phyloP scores from a whole-genome alignment of 2,797 vertebrate genomes.

The Brachyrhaphis roseni region DNA sequence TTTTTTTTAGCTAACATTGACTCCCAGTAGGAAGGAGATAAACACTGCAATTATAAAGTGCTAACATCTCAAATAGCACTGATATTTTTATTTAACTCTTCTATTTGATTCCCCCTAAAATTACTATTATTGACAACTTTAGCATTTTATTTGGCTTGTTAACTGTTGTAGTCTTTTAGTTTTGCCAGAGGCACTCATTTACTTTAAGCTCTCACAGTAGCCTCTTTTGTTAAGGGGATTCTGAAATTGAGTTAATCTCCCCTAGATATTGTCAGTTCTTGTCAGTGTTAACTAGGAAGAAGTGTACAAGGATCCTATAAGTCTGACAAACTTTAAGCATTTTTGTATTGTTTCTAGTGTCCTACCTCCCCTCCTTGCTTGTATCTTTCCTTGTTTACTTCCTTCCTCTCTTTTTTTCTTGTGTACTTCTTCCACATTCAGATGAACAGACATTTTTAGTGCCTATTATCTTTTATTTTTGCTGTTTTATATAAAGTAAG shows the following conservation, averaged over 20 bases:
- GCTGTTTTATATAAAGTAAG: too few species aligned
- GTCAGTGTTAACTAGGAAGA: neutral
- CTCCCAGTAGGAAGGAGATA: neutral
- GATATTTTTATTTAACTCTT: neutral
- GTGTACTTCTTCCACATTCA: neutral
- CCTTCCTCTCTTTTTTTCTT: neutral
- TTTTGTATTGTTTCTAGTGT: neutral
- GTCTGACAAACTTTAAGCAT: neutral
- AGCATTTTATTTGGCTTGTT: neutral
- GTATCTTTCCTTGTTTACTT: neutral
- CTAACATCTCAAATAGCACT: neutral
- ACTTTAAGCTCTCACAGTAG: neutral
- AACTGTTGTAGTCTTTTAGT: neutral
- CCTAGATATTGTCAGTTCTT: neutral
- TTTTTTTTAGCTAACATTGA: slow-evolving; percentile 2
- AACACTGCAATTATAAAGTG: neutral
- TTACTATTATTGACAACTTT: neutral
- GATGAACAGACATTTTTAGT: neutral
- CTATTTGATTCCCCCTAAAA: neutral
- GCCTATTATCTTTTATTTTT: neutral
- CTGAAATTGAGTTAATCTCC: neutral
- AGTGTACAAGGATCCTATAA: neutral
- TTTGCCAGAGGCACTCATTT: neutral
- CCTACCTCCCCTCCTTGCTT: neutral
- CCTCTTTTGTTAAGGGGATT: neutral